Evolutionary conservation across 2,113 vertebrate species (phyloP).

Genomic region (Tauraco erythrolophus): DNA sequence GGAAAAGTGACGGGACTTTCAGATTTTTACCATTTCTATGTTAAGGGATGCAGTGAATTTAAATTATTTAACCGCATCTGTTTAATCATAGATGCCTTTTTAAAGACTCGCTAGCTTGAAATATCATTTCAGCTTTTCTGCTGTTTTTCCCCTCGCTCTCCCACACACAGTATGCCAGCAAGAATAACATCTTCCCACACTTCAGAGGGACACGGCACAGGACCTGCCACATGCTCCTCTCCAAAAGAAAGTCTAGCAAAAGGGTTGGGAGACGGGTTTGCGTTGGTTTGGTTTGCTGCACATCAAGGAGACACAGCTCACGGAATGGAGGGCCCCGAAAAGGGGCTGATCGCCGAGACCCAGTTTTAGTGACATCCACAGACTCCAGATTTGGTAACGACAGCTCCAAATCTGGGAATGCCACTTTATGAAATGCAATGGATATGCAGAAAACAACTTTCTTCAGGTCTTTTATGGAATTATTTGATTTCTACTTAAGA

Average conservation of each 20-base stretch:
- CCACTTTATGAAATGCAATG: neutral
- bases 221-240: neutral
- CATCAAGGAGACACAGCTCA: neutral
- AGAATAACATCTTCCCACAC: neutral
- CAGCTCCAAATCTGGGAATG: neutral
- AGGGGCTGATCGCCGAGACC: neutral
- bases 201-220: neutral
- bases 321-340: accelerated
- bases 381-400: neutral
- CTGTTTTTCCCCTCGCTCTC: neutral
- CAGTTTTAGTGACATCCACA: neutral
- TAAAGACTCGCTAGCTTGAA: neutral
- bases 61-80: neutral
- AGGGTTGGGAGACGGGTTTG: neutral
- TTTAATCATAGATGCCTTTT: neutral
- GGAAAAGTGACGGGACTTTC: neutral
- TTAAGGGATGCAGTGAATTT: neutral
- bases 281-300: neutral
- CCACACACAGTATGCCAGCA: constrained; percentile 15
- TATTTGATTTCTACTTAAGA: neutral
- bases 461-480: neutral
- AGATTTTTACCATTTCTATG: accelerated
- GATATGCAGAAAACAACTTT: neutral
- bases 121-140: neutral
- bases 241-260: neutral